Evolutionary conservation across 2,888 invertebrate genomes (phyloP).

Genomic region (Monopis laevigella): DNA sequence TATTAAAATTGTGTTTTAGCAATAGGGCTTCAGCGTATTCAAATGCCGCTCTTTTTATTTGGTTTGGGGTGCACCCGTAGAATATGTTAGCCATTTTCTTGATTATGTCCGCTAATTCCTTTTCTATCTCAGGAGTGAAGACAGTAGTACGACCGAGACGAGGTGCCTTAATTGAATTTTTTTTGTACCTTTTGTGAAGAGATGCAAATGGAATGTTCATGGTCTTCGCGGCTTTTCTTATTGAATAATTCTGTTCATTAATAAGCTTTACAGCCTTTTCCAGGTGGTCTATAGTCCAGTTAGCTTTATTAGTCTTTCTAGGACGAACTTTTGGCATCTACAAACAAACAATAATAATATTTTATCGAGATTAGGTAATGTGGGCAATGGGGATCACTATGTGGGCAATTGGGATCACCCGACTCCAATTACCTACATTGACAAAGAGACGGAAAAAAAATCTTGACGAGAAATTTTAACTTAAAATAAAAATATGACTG

Average conservation of each 20-base stretch:
- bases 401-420: no score
- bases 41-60: constrained; percentile 19
- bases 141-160: no score
- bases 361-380: no score
- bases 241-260: constrained; percentile 18
- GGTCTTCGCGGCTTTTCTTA: constrained; percentile 18
- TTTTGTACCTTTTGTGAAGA: constrained; percentile 14
- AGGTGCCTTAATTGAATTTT: no score
- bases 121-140: constrained; percentile 20
- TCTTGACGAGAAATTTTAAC: no score
- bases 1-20: constrained; percentile 4
- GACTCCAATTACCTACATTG: no score
- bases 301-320: constrained; percentile 20
- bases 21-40: constrained; percentile 4
- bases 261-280: constrained; percentile 18
- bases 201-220: constrained; percentile 19
- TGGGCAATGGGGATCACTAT: no score
- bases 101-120: constrained; percentile 20
- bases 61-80: constrained; percentile 22
- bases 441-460: no score
- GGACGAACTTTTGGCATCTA: no score
- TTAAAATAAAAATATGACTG: no score
- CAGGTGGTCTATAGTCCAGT: constrained; percentile 18
- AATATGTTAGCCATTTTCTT: constrained; percentile 24
- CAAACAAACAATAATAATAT: no score